Conservation (phyloP, 2,888 invertebrate genomes). For the Cephonodes hylas region DNA sequence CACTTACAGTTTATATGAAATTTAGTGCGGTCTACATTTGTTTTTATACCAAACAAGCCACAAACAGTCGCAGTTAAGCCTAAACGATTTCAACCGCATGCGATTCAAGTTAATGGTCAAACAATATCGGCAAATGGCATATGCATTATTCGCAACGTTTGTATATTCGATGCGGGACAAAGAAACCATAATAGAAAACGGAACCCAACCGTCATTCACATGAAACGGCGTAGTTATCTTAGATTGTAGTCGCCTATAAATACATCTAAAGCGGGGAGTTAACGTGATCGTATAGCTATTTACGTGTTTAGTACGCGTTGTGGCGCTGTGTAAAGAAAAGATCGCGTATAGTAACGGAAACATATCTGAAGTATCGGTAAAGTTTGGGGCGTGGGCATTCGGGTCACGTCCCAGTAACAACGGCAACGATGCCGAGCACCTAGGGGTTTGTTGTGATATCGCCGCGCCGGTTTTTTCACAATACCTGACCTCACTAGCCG, state of each 20-base stretch:
- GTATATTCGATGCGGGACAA: not conserved
- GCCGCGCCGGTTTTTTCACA: slow-evolving; percentile 65
- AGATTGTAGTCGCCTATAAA: slow-evolving; percentile 38
- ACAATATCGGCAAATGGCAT: slow-evolving; percentile 9
- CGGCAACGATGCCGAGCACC: slow-evolving; percentile 67
- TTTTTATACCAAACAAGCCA: not conserved
- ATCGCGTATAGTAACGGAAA: slow-evolving; percentile 74
- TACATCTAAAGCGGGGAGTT: slow-evolving; percentile 54
- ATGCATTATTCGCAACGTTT: slow-evolving; percentile 8
- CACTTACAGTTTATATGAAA: not conserved
- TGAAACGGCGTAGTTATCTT: slow-evolving; percentile 34
- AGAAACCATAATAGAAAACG: slow-evolving; percentile 12
- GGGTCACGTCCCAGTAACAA: slow-evolving; percentile 72
- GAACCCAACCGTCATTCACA: slow-evolving; percentile 19
- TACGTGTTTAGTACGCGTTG: slow-evolving; percentile 69
- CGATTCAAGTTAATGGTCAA: slow-evolving; percentile 7
- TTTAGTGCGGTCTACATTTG: not conserved
- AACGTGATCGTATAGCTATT: slow-evolving; percentile 65
- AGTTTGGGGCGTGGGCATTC: slow-evolving; percentile 63
- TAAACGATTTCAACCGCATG: slow-evolving; percentile 4
- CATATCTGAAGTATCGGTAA: slow-evolving; percentile 73
- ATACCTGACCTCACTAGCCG: slow-evolving; percentile 68
- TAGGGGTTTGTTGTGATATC: slow-evolving; percentile 78
- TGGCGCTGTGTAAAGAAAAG: slow-evolving; percentile 65
- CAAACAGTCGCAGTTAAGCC: slow-evolving; percentile 3